Conservation (phyloP, 2,888 invertebrate species). For the Listrodromus nycthemerus region DNA sequence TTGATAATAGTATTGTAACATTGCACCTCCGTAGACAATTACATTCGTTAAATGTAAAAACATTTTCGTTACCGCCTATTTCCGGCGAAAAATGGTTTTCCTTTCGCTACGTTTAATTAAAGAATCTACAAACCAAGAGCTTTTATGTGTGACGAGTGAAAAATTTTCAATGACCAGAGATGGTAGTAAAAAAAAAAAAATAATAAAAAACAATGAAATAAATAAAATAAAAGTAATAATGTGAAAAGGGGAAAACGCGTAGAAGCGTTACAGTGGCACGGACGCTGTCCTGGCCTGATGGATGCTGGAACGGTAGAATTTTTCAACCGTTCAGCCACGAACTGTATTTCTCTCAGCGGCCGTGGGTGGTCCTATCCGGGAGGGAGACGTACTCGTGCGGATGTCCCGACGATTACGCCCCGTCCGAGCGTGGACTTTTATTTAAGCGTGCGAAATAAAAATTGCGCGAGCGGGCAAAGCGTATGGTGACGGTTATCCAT, state of each 20-base stretch:
- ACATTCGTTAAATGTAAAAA: no score
- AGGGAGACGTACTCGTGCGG: not conserved
- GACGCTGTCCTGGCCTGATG: not conserved
- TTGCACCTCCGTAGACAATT: no score
- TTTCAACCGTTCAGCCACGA: conserved; percentile 12
- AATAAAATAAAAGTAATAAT: not conserved
- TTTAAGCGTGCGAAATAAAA: conserved; percentile 48
- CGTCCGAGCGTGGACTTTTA: conserved; percentile 30
- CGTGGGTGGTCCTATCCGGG: not conserved
- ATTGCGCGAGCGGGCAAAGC: conserved; percentile 1
- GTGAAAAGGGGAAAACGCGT: not conserved
- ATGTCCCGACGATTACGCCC: conserved; percentile 18
- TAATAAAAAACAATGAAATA: no score
- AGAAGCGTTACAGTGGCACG: not conserved
- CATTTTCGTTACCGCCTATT: no score
- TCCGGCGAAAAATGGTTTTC: not conserved
- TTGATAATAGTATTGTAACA: no score
- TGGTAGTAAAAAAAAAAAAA: not conserved
- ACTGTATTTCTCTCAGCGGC: not conserved
- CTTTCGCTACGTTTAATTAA: not conserved
- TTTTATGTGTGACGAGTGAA: not conserved
- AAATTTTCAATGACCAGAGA: not conserved
- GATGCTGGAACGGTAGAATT: conserved; percentile 12
- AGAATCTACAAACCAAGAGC: not conserved
- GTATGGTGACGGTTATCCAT: conserved; percentile 15